These are phyloP conservation scores for Rhynchotus rufescens DNA, from an alignment of 2,797 vertebrate species.

Conservation along the genomic window DNA sequence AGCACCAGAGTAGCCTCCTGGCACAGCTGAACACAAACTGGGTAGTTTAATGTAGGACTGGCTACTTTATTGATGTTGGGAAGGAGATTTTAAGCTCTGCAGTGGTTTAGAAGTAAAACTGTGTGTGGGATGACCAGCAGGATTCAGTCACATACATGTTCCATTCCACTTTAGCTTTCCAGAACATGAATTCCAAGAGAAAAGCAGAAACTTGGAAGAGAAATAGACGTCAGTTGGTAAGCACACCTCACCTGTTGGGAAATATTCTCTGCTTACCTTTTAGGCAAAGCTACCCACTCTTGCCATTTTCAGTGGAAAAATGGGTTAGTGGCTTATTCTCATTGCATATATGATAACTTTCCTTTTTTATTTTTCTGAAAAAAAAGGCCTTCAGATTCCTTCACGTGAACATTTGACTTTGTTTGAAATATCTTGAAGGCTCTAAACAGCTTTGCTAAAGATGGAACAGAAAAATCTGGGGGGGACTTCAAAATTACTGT, in stretches of 20 bases:
- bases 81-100: background rate
- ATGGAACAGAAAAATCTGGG: background rate
- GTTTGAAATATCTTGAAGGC: background rate
- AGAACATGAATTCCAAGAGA: constrained; percentile 94
- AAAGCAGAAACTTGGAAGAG: constrained; percentile 94
- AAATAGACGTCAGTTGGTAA: constrained; percentile 89
- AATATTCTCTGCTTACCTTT: background rate
- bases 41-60: background rate
- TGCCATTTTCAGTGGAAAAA: background rate
- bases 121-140: background rate
- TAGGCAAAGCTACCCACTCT: background rate
- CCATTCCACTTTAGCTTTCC: constrained; percentile 82
- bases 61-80: background rate
- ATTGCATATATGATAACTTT: background rate
- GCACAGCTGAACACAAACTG: background rate
- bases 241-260: constrained; percentile 24
- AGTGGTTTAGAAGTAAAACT: background rate
- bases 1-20: background rate
- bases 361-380: background rate
- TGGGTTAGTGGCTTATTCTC: background rate
- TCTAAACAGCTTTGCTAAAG: background rate
- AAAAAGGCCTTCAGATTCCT: background rate
- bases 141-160: background rate
- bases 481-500: background rate
- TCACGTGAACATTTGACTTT: background rate